These are phyloP conservation scores for Galeopsomyia nigrocyanea DNA, from an alignment of 2,888 invertebrate species.

Conservation along the genomic window DNA sequence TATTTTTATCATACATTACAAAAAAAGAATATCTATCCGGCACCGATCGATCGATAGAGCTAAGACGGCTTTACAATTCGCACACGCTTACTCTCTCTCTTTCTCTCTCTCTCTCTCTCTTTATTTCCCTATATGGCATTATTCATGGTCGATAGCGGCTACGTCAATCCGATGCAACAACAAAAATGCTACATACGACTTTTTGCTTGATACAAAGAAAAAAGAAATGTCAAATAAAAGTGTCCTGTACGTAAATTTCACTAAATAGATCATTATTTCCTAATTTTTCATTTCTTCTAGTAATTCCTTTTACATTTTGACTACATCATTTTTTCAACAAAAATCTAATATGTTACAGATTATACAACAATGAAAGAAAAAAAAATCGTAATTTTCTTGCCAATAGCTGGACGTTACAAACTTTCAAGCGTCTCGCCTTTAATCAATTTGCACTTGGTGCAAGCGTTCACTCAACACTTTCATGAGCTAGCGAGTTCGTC, in stretches of 20 bases:
- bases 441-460: constrained; percentile 37
- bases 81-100: not conserved
- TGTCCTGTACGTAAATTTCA: constrained; percentile 43
- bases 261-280: constrained; percentile 38
- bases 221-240: constrained; percentile 28
- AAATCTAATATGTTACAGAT: constrained; percentile 32
- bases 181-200: constrained; percentile 20
- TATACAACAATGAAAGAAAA: constrained; percentile 39
- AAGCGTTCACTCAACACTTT: constrained; percentile 27
- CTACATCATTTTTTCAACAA: constrained; percentile 16
- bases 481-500: constrained; percentile 38
- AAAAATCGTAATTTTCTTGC: constrained; percentile 26
- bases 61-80: constrained; percentile 29
- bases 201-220: constrained; percentile 15
- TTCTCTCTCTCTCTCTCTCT: not conserved
- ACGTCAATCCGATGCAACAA: constrained; percentile 14
- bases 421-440: constrained; percentile 20
- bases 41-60: constrained; percentile 31
- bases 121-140: constrained; percentile 41
- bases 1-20: constrained; percentile 31
- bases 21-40: constrained; percentile 27
- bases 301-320: constrained; percentile 25
- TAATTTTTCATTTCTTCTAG: constrained; percentile 24
- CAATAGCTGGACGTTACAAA: constrained; percentile 25
- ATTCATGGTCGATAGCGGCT: constrained; percentile 15